phyloP scores from a whole-genome alignment of 2,113 vertebrate species.

The Opisthocomus hoazin region DNA sequence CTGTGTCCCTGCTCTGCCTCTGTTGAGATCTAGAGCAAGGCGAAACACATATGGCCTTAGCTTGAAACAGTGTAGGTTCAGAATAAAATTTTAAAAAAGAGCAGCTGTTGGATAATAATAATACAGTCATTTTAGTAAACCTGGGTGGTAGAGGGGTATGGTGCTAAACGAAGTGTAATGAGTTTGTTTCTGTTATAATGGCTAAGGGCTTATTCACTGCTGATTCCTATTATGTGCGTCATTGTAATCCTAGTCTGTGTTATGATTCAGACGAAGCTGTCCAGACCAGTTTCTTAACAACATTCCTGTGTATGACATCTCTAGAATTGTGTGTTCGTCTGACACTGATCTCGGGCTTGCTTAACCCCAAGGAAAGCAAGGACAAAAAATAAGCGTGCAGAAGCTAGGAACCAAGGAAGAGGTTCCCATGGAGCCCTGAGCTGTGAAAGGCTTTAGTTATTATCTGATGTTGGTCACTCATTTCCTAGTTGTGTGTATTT shows the following conservation, averaged over 20 bases:
- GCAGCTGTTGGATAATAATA: background rate
- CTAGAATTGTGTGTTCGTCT: background rate
- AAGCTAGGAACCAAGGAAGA: background rate
- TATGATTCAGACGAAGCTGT: background rate
- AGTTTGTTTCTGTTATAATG: background rate
- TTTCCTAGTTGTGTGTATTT: background rate
- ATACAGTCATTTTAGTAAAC: background rate
- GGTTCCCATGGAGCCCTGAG: background rate
- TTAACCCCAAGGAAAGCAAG: background rate
- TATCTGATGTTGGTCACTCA: background rate
- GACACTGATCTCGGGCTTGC: background rate
- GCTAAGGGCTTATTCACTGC: background rate
- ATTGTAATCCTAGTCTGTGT: background rate
- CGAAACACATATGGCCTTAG: background rate
- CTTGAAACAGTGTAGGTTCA: background rate
- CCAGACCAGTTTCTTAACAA: background rate
- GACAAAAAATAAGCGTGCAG: background rate
- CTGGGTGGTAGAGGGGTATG: background rate
- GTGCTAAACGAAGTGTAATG: background rate
- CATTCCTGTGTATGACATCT: background rate
- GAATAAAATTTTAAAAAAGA: background rate
- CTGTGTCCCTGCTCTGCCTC: background rate
- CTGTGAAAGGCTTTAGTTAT: background rate
- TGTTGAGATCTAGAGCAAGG: background rate
- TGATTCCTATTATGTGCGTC: background rate